phyloP scores from a whole-genome alignment of 2,797 vertebrate species.

The Tragelaphus eurycerus region DNA sequence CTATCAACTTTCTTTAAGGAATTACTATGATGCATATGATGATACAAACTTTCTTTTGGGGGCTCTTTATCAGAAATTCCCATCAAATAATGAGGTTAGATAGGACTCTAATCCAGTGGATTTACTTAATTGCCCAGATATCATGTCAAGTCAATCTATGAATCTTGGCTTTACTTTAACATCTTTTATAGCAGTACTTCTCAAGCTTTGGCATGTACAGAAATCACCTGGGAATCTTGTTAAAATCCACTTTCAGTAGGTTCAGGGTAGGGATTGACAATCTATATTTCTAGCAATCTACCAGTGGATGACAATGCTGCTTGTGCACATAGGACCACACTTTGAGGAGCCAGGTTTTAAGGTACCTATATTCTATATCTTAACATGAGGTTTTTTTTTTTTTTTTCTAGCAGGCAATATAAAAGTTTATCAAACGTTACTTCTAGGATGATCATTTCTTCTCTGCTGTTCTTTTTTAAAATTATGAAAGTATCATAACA shows the following conservation, averaged over 20 bases:
- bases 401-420: not conserved
- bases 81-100: not conserved
- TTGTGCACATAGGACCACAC: not conserved
- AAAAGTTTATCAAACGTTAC: not conserved
- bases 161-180: not conserved
- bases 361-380: not conserved
- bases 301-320: not conserved
- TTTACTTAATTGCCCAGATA: not conserved
- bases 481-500: not conserved
- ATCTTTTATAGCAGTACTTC: slow-evolving; percentile 21
- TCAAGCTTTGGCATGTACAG: not conserved
- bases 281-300: not conserved
- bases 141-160: not conserved
- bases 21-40: not conserved
- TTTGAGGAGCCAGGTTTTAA: not conserved
- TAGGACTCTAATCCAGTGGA: not conserved
- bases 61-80: not conserved
- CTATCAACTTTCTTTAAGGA: not conserved
- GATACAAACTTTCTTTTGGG: not conserved
- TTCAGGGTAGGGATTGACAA: not conserved
- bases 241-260: not conserved
- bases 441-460: not conserved
- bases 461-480: not conserved
- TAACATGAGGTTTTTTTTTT: not conserved
- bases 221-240: not conserved